Evolutionary conservation across 2,113 vertebrate genomes (phyloP), one percentile per base, ranked within the genome.

Genomic region (Triplophysa tibetana): DNA sequence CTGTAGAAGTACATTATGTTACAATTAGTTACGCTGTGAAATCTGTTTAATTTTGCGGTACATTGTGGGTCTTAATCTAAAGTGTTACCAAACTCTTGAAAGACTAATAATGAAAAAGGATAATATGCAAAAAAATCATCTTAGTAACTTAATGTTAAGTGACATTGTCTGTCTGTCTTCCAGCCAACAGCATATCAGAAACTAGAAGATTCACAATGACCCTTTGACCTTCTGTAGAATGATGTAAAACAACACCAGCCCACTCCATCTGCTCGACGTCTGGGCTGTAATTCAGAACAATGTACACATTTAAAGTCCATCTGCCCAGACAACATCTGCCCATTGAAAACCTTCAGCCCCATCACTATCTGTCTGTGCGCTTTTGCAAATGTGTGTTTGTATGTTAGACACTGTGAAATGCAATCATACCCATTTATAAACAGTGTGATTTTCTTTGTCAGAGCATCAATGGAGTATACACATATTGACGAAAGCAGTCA

Each of bases 371-470:
- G 19, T 62, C 24, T 64, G 54, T 43, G 21, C 65, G n/a, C 33
- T 29, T 62, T 17, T 67, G 23, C n/a, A 14, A 38, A 19, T 74
- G 41, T 50, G 12, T 78, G 19, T 60, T 64, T 63, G 61, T 78
- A 43, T 33, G 64, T 24, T 75, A 78, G 83, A 83, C 84, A 90
- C 88, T 88, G 90, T 91, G 89, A 84, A 82, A 85, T 60, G 78
- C 82, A 88, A 81, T 84, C 82, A 85, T 23, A 62, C 16, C 43
- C 29, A 33, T 63, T 33, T 45, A 21, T 70, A 68, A 65, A 80
- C 74, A 64, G 54, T 64, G 58, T 11, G 60, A 58, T 66, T 24
- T 77, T 33, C 73, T 45, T 29, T 33, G n/a, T 26, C 64, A 80
- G 43, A 76, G 24, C 62, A 66, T 69, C 24, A 74, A n/a, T 52